Evolutionary conservation across 2,797 vertebrate genomes (phyloP), one percentile per base, ranked within the genome.

Genomic region (Lithobates pipiens): DNA sequence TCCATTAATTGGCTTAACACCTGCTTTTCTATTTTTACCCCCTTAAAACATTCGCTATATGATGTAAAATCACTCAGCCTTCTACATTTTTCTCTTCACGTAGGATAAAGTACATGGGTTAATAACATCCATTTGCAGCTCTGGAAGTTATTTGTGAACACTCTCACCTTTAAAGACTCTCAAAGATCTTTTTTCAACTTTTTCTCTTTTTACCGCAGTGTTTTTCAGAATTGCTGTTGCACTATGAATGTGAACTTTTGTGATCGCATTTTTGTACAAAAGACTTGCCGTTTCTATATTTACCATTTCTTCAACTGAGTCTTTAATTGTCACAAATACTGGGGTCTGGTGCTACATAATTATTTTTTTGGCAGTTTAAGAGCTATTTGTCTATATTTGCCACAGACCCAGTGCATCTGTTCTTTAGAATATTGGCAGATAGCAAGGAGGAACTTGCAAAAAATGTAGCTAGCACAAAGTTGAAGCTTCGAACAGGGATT

Each of bases 301-400:
- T 87, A 87, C 81, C 81, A 83, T 83, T 87, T 87, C 85, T 87
- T 87, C 85, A 83, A 83, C 81, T 11, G 81, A 87, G 85, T 87
- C 85, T 83, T 87, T 87, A 87, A 87, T 87, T 87, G 85, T 87
- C 85, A 87, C 85, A 87, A 87, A 87, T 79, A 79, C 85, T 75
- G 85, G 85, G 85, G 85, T 87, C 80, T 87, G 81, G 85, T 83
- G 85, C 80, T 87, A 83, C 85, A 87, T 87, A 87, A 87, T 87
- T 87, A 87, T 87, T 87, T 87, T 84, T 87, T 87, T 87, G 85
- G 85, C 85, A 87, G 85, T 83, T 87, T 87, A 87, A 87, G 85
- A 87, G 81, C 81, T 87, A 87, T 87, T 87, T 87, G 85, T 87
- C 85, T 87, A 87, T 87, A 87, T 87, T 87, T 87, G 85, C 85